Percentiles rank a stretch among this genome's conserved stretches.
Conservation (phyloP, 2,888 invertebrate genomes). For the Lithodes maja region DNA sequence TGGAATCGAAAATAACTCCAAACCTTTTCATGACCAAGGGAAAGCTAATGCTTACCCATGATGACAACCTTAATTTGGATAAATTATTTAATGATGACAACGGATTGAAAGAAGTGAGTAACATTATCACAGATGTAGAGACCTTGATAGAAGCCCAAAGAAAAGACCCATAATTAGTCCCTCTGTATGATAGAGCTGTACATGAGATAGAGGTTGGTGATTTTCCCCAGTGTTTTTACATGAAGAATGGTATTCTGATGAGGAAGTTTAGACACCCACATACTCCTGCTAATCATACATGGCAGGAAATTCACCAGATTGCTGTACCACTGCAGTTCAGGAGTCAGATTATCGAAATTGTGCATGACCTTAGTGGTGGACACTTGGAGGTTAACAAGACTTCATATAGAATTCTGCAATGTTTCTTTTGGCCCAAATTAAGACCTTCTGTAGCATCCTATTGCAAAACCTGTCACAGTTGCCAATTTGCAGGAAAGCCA, state of each 20-base stretch:
- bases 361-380: conserved; percentile 23
- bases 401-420: neutral
- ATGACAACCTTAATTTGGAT: neutral
- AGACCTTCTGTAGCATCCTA: neutral
- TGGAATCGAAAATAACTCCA: neutral
- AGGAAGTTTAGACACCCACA: conserved; percentile 19
- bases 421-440: conserved; percentile 24
- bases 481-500: too few species aligned
- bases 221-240: neutral
- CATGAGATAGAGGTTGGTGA: neutral
- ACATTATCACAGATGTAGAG: neutral
- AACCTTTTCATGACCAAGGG: neutral
- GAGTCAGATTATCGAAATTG: neutral
- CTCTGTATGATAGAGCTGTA: conserved; percentile 22
- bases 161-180: neutral
- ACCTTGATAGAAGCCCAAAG: conserved; percentile 6
- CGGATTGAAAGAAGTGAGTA: neutral
- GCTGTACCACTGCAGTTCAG: neutral
- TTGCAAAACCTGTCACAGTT: conserved; percentile 22
- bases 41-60: neutral
- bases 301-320: conserved; percentile 8
- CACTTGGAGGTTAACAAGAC: conserved; percentile 16
- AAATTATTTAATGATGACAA: neutral
- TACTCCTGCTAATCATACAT: neutral
- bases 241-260: conserved; percentile 25